Evolutionary conservation across 2,113 vertebrate genomes (phyloP), one percentile per base, ranked within the genome.

Genomic region (Atlantisia rogersi): DNA sequence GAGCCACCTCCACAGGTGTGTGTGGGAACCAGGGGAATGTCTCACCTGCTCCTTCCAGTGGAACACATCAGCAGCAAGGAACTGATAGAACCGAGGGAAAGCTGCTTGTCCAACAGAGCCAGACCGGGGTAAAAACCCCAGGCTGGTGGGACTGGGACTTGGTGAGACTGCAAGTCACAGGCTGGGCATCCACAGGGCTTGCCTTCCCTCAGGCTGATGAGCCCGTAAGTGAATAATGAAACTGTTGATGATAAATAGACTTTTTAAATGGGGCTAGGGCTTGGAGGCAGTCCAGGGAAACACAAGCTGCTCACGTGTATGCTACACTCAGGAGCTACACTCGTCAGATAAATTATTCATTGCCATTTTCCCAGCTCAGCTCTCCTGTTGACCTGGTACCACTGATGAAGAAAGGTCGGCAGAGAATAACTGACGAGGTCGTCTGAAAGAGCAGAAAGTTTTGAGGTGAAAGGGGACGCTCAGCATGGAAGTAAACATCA

Each of bases 71-170:
- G 28, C 52, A 75, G 42, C 1, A 1, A 79, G 50, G 29, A 1
- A 3, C 3, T 1, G 3, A 8, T 4, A 24, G 35, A 35, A 35
- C 35, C 0, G 2, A 35, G 37, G 21, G 52, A 74, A 86, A 50
- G 26, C 17, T 3, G 1, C 29, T 86, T 0, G 0, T 50, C 29
- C 5, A 3, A 52, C 46, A 32, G 76, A n/a, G 28, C 32, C 0
- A 1, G 28, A 35, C 5, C 4, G 0, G 1, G 24, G 19, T 46
- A 46, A 19, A 14, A 35, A 7, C 48, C 0, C 0, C 58, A 18
- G 29, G 18, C 32, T 56, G 25, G 22, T 65, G 59, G 32, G 28
- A 21, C 24, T 0, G 2, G 11, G 44, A 35, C 46, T 77, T 21
- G 5, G 16, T n/a, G 50, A 77, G n/a, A 93, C 11, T 11, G 46